Base-by-base conservation (phyloP, 2,113 vertebrate species). In the Ibidorhyncha struthersii region DNA sequence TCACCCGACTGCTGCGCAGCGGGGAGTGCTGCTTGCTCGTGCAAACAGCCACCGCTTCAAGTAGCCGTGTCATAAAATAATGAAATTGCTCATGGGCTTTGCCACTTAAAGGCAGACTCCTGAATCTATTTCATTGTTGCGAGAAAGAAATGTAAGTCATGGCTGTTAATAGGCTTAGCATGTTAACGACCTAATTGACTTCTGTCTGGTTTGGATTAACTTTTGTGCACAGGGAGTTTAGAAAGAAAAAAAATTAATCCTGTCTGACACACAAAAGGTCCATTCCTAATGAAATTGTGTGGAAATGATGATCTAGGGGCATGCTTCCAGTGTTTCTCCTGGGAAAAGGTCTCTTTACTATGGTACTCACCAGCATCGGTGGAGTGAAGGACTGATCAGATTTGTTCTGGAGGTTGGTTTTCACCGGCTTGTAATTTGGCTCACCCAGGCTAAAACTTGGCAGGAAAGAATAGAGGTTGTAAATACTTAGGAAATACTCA, bases 141-240 rank as follows among this genome's bases (percentile, higher is more conserved):
- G 32, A 89, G 90, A 87, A 86, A 93, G 86, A 97, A 86, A 86
- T 93, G 50, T 70, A 97, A 97, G 55, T 36, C 65, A 4, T 59
- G 61, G 66, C 80, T 89, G 67, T 81, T 93, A 89, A 90, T 91
- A 93, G 85, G 90, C 90, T 97, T 91, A 94, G 89, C 84, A 63
- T 10, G 8, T 73, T 92, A 96, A 90, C 0, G 38, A 86, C 94
- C 94, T 96, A 93, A 69, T 96, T 95, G 94, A 90, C 94, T 87
- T 43, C 52, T 97, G 63, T 94, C 83, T 97, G 72, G 50, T 92
- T 96, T 94, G 95, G 89, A 96, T 98, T 97, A 96, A 93, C 88
- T 96, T 97, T 58, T 30, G n/a, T 89, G 82, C 52, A 38, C 25
- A 59, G 84, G n/a, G 50, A 72, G 67, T 94, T 96, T 70, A 83